A percentile compares a stretch with the other conserved stretches of the same genome.
These are phyloP conservation scores for Benitochromis conjunctus DNA, from an alignment of 2,113 vertebrate species.

Conservation along the genomic window DNA sequence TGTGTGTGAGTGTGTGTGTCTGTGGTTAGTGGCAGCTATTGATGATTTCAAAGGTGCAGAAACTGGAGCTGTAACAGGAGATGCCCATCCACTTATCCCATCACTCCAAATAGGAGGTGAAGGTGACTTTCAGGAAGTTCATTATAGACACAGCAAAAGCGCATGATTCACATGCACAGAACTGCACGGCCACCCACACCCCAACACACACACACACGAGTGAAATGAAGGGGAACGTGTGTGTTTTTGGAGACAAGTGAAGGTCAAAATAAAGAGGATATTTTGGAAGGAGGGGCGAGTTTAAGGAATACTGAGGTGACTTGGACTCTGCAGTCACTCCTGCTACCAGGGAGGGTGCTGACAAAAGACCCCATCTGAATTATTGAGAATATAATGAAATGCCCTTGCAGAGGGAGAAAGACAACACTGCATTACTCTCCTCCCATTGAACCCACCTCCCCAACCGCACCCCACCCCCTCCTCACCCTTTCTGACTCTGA, in stretches of 20 bases:
- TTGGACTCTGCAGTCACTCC: background rate
- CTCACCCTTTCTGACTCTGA: background rate
- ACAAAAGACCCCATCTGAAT: slow-evolving; percentile 63
- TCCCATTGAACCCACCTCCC: background rate
- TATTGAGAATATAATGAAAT: slow-evolving; percentile 68
- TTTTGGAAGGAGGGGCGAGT: slow-evolving; percentile 16
- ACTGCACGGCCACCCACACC: background rate
- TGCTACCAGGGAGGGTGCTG: background rate
- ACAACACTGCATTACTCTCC: slow-evolving; percentile 38
- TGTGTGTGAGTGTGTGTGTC: background rate
- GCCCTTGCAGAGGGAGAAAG: slow-evolving; percentile 64
- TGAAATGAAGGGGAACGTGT: background rate
- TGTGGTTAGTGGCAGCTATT: slow-evolving; percentile 21
- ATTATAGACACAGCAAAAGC: background rate
- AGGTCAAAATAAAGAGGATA: slow-evolving; percentile 36
- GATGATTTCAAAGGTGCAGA: slow-evolving; percentile 48
- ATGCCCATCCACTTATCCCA: slow-evolving; percentile 16
- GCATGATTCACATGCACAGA: background rate
- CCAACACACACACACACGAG: background rate
- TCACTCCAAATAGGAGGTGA: slow-evolving; percentile 28
- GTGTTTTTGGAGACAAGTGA: slow-evolving; percentile 18
- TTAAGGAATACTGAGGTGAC: slow-evolving; percentile 23
- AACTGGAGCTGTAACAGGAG: slow-evolving; percentile 62
- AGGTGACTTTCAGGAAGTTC: slow-evolving; percentile 71
- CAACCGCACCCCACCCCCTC: background rate